These are phyloP conservation scores for Entelurus aequoreus DNA, from an alignment of 2,113 vertebrate genomes.

Conservation along the genomic window DNA sequence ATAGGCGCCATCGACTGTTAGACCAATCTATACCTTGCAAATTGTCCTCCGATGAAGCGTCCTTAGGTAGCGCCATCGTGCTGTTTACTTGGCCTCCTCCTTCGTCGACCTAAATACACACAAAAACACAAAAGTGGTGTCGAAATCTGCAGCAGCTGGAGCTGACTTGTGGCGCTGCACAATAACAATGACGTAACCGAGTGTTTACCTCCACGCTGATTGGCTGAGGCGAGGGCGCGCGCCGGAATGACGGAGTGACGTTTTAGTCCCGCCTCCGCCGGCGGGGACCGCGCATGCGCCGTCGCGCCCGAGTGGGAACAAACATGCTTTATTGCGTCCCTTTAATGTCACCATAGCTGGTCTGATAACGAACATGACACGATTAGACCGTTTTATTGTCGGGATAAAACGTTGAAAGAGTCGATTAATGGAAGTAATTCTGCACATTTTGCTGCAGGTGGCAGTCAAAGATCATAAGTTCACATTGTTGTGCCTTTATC, in stretches of 20 bases:
- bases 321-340: background rate
- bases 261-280: background rate
- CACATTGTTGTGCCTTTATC: too few relatives aligned
- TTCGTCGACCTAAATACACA: conserved; percentile 3
- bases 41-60: conserved; percentile 46
- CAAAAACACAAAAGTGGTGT: background rate
- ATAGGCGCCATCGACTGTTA: background rate
- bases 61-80: conserved; percentile 47
- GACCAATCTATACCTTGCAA: conserved; percentile 60
- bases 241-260: background rate
- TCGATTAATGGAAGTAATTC: conserved; percentile 1
- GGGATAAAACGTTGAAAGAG: background rate
- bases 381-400: background rate
- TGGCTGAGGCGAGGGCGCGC: conserved; percentile 37
- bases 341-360: background rate
- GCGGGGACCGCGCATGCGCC: background rate
- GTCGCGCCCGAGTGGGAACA: background rate
- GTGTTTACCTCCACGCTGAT: conserved; percentile 57
- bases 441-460: conserved; percentile 37
- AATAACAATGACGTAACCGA: conserved; percentile 63
- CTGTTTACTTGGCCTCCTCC: background rate
- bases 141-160: conserved; percentile 37
- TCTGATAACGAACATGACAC: background rate
- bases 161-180: conserved; percentile 8
- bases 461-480: conserved; percentile 27